Base-by-base conservation (phyloP, 2,888 invertebrate species). In the Andrena praecox region DNA sequence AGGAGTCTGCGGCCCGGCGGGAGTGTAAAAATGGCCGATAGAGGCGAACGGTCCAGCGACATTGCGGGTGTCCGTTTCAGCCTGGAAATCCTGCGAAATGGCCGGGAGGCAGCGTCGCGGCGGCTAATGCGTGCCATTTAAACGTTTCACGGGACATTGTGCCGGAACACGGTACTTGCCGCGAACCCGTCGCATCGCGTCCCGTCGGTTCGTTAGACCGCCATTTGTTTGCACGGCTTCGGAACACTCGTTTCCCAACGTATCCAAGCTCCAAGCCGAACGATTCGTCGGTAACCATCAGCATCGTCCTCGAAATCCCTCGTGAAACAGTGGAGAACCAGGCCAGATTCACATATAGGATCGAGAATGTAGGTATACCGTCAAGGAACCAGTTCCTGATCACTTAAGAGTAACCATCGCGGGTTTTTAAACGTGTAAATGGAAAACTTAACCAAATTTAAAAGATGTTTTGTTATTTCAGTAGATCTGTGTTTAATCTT, bases 51-150 rank as follows among this genome's bases (percentile, higher is more conserved):
- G 76, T 85, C 62, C 77, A 48, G 24, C 54, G 50, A 69, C 68
- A 72, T 87, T 78, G 71, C 71, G 54, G 33, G 59, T 63, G 66
- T 64, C 63, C 74, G 31, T 83, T 87, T 81, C 87, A 50, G 74
- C 74, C 75, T 78, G 56, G 87, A 85, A 83, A 85, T 85, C 77
- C 81, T 80, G 80, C 78, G 74, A 64, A 87, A 85, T 73, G 68
- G 73, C 63, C 42, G 54, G 60, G 70, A 72, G 77, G 81, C 56
- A 73, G 60, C 78, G 79, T 33, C 66, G 74, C 70, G 70, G 63
- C 60, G 84, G 89, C 89, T 93, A 92, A 92, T 91, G 90, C 90
- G 87, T 81, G 87, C 90, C 90, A 91, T 92, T 92, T 92, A 91
- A 91, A 90, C 89, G 92, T 89, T 77, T 88, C 90, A 90, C 88